Percentiles rank a stretch among this genome's conserved stretches.
Conservation (phyloP, 2,888 invertebrate genomes). For the Eupeodes luniger region DNA sequence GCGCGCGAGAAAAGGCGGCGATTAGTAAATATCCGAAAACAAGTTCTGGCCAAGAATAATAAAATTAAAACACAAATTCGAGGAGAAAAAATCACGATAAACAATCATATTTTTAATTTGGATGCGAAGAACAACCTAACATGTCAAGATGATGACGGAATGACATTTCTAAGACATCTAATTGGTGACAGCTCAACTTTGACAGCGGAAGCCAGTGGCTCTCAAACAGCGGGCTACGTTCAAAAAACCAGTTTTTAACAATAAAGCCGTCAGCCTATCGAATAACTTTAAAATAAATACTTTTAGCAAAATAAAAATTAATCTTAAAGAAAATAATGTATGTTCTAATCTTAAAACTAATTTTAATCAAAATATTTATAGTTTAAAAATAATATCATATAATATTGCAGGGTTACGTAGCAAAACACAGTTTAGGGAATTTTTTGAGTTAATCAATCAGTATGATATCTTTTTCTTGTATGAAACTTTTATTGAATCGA, state of each 20-base stretch:
- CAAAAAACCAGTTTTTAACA: neutral
- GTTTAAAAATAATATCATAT: too few species aligned
- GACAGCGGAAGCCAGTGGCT: constrained; percentile 5
- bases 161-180: neutral
- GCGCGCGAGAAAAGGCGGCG: neutral
- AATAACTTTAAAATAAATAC: neutral
- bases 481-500: too few species aligned
- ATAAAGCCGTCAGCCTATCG: neutral
- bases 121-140: constrained; percentile 3
- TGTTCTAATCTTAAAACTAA: too few species aligned
- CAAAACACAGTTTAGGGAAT: too few species aligned
- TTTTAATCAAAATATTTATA: too few species aligned
- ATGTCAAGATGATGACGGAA: neutral
- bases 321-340: too few species aligned
- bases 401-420: too few species aligned
- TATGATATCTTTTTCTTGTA: too few species aligned
- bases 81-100: constrained; percentile 6
- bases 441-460: too few species aligned
- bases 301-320: too few species aligned
- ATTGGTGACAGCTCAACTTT: neutral
- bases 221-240: constrained; percentile 1
- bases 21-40: neutral
- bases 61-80: neutral
- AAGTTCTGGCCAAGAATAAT: neutral
- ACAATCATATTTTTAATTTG: neutral